Percentiles rank a stretch among this genome's conserved stretches.
Evolutionary conservation across 2,797 vertebrate species (phyloP).

Genomic region (Danio tinwini): DNA sequence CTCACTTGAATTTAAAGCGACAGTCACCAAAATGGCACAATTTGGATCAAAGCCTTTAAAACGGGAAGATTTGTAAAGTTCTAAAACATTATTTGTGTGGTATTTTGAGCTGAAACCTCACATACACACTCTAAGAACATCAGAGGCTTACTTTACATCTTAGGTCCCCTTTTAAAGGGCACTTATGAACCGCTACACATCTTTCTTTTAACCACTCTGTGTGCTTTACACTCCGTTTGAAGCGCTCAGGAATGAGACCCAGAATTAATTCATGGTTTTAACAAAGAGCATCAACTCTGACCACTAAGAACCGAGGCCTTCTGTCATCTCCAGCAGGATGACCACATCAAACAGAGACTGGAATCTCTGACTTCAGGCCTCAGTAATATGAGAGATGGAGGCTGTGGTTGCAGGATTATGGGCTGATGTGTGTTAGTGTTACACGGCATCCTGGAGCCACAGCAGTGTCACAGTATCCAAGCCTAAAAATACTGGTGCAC

Average conservation of each 20-base stretch:
- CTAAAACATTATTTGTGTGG: too few relatives aligned
- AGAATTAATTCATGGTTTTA: conserved; percentile 6
- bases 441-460: conserved; percentile 20
- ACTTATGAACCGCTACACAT: background rate
- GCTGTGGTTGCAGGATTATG: conserved; percentile 18
- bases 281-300: conserved; percentile 32
- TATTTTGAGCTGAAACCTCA: too few relatives aligned
- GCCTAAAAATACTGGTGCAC: conserved; percentile 26
- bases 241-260: conserved; percentile 1
- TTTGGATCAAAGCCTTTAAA: too few relatives aligned
- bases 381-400: conserved; percentile 36
- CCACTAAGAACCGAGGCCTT: conserved; percentile 4
- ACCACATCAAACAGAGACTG: conserved; percentile 8
- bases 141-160: too few relatives aligned
- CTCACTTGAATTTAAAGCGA: too few relatives aligned
- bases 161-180: too few relatives aligned
- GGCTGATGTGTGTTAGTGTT: conserved; percentile 38
- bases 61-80: too few relatives aligned
- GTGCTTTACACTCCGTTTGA: conserved; percentile 26
- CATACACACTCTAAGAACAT: too few relatives aligned
- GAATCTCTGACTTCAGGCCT: conserved; percentile 15
- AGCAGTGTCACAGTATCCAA: conserved; percentile 25
- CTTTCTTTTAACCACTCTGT: conserved; percentile 19
- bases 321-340: conserved; percentile 1
- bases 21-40: too few relatives aligned